These are phyloP conservation scores for Oncorhynchus gorbuscha DNA, from an alignment of 2,113 vertebrate genomes.

Conservation along the genomic window DNA sequence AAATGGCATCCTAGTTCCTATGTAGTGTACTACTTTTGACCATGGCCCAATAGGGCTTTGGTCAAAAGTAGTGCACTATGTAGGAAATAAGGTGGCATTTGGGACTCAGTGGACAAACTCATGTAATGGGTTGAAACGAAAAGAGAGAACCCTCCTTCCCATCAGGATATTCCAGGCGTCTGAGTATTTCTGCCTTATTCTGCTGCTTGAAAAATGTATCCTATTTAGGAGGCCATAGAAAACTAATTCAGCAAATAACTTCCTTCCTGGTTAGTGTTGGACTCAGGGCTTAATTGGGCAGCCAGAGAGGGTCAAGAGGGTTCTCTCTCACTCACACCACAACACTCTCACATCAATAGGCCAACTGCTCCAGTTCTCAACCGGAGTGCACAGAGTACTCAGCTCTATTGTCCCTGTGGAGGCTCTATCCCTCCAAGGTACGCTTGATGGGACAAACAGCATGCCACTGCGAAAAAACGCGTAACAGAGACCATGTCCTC, in stretches of 20 bases:
- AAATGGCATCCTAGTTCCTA: too few species aligned
- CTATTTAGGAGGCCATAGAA: conserved; percentile 78
- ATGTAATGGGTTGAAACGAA: conserved; percentile 13
- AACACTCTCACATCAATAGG: neutral
- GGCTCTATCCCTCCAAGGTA: neutral
- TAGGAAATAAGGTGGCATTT: too few species aligned
- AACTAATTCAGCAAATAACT: conserved; percentile 83
- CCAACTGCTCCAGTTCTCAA: too few species aligned
- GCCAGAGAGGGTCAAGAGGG: conserved; percentile 21
- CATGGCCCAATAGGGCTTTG: too few species aligned
- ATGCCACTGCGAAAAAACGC: neutral
- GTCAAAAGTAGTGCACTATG: too few species aligned
- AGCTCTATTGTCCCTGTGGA: neutral
- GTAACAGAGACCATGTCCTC: too few species aligned
- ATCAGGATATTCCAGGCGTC: neutral
- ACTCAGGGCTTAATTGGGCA: conserved; percentile 12
- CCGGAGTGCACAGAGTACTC: neutral
- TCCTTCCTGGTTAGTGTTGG: conserved; percentile 81
- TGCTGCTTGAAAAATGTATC: conserved; percentile 42
- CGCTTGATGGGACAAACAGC: too few species aligned
- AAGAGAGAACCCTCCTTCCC: neutral
- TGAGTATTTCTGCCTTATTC: neutral
- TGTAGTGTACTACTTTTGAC: too few species aligned
- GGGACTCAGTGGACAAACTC: too few species aligned
- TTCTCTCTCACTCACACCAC: neutral